Percentiles rank a stretch among this genome's conserved stretches.
Conservation (phyloP, 2,888 invertebrate genomes). For the Heteromurus nitidus region DNA sequence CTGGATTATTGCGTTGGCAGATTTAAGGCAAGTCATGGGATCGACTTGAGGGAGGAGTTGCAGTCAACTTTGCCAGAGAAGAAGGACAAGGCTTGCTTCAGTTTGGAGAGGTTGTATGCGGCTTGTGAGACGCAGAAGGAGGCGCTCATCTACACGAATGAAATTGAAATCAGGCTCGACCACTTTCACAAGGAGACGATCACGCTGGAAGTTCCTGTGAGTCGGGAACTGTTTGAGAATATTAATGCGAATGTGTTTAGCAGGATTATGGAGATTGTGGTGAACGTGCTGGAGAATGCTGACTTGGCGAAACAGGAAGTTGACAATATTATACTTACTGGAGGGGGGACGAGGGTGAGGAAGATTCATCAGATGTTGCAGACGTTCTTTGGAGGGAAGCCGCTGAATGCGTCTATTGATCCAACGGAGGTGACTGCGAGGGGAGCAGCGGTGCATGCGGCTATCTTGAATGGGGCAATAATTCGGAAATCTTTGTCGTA, state of each 20-base stretch:
- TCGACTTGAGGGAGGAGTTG: constrained; percentile 21
- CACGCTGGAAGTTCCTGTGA: constrained; percentile 32
- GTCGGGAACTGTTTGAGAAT: constrained; percentile 51
- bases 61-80: background rate
- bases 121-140: constrained; percentile 12
- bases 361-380: constrained; percentile 81
- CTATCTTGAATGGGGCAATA: constrained; percentile 78
- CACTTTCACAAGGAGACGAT: background rate
- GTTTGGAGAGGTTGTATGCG: background rate
- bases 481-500: background rate
- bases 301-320: constrained; percentile 31
- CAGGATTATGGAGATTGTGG: constrained; percentile 47
- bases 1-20: constrained; percentile 75
- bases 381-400: constrained; percentile 79
- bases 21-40: constrained; percentile 12
- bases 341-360: constrained; percentile 81
- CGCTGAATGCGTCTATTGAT: constrained; percentile 78
- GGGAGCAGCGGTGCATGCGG: constrained; percentile 85
- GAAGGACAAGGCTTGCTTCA: background rate
- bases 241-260: constrained; percentile 29
- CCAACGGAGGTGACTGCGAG: constrained; percentile 89
- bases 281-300: constrained; percentile 9
- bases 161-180: background rate
- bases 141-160: background rate
- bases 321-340: constrained; percentile 65